A percentile compares a stretch with the other conserved stretches of the same genome.
These are phyloP conservation scores for Sorex araneus DNA, from an alignment of 2,113 vertebrate species.

Conservation along the genomic window DNA sequence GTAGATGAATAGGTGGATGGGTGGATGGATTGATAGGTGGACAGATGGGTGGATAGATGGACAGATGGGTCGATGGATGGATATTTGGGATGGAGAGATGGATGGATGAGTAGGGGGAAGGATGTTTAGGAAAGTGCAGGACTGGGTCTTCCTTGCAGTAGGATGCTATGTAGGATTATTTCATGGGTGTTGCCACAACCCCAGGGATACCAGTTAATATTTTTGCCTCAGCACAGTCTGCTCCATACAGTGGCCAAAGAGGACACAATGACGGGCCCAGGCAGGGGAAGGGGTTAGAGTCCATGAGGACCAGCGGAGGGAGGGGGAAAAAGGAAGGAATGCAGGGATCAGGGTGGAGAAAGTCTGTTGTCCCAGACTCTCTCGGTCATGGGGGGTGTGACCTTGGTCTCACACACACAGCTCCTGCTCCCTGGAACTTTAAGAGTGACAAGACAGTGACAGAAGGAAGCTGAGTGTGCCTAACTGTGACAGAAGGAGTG, in stretches of 20 bases:
- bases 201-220: too few relatives aligned
- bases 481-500: too few relatives aligned
- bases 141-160: not conserved
- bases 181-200: too few relatives aligned
- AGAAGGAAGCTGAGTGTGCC: not conserved
- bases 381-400: too few relatives aligned
- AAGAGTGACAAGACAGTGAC: not conserved
- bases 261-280: not conserved
- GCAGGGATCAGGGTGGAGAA: rapidly evolving
- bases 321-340: not conserved
- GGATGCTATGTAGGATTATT: too few relatives aligned
- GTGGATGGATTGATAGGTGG: too few relatives aligned
- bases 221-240: not conserved
- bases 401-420: not conserved
- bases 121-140: too few relatives aligned
- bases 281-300: not conserved
- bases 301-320: not conserved
- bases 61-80: too few relatives aligned
- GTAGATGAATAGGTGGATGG: too few relatives aligned
- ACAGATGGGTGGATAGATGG: too few relatives aligned
- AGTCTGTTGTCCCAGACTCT: not conserved
- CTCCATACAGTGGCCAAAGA: not conserved
- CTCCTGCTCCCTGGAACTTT: rapidly evolving
- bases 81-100: too few relatives aligned
- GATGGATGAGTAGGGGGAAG: too few relatives aligned